Conservation (phyloP, 2,888 invertebrate genomes). For the Gisinianus flammeolus region DNA sequence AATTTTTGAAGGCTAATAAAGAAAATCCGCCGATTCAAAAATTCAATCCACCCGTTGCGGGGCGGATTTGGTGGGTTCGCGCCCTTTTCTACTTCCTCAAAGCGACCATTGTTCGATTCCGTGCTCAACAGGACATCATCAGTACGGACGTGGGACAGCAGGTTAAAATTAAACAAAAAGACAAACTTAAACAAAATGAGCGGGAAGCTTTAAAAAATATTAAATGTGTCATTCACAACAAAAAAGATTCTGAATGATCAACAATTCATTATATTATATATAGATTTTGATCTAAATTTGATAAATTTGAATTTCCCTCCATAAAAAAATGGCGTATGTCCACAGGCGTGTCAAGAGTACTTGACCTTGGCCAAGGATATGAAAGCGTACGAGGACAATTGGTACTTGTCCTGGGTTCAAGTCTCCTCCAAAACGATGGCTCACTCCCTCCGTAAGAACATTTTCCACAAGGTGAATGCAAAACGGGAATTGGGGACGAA, state of each 20-base stretch:
- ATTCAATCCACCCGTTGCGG: slow-evolving; percentile 80
- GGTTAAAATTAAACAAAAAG: too few relatives aligned
- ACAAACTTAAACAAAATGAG: too few relatives aligned
- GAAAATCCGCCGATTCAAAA: slow-evolving; percentile 72
- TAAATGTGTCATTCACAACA: too few relatives aligned
- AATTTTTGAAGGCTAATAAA: slow-evolving; percentile 60
- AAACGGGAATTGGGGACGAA: slow-evolving; percentile 49
- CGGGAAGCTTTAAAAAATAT: too few relatives aligned
- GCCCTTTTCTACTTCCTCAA: slow-evolving; percentile 80
- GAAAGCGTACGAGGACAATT: slow-evolving; percentile 75
- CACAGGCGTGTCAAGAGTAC: slow-evolving; percentile 76
- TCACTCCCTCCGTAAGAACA: slow-evolving; percentile 72
- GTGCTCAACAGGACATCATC: slow-evolving; percentile 76
- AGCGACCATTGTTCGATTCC: slow-evolving; percentile 78
- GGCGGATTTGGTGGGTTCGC: slow-evolving; percentile 85
- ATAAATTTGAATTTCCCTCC: too few relatives aligned
- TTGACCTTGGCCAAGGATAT: slow-evolving; percentile 75
- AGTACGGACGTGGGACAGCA: slow-evolving; percentile 73
- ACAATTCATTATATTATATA: too few relatives aligned
- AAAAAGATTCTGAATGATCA: too few relatives aligned
- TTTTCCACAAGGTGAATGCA: slow-evolving; percentile 67
- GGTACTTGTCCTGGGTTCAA: slow-evolving; percentile 75
- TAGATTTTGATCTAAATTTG: too few relatives aligned
- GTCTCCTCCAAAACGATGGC: slow-evolving; percentile 71
- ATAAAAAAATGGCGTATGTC: too few relatives aligned